Conservation (phyloP, 2,797 vertebrate genomes). For the Etheostoma nigrum region DNA sequence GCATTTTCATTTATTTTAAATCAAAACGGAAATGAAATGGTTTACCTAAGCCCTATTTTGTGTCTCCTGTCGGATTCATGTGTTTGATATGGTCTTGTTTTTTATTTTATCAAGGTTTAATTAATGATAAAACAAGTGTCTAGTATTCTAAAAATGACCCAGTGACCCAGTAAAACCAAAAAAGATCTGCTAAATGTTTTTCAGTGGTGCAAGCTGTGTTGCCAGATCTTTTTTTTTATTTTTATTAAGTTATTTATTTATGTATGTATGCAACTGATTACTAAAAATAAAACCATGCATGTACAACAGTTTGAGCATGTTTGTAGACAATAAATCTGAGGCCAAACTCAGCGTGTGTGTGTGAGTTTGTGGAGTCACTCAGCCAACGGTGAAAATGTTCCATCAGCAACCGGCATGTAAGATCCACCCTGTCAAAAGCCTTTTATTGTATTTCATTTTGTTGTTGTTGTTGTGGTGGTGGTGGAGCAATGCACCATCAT, state of each 20-base stretch:
- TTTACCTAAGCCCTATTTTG: neutral
- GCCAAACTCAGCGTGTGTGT: slow-evolving; percentile 5
- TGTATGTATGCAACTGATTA: neutral
- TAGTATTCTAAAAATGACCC: neutral
- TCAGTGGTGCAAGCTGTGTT: neutral
- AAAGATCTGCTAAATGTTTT: neutral
- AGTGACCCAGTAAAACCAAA: neutral
- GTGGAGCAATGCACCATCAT: slow-evolving; percentile 51
- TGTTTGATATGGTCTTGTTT: neutral
- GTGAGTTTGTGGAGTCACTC: neutral
- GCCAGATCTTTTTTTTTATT: neutral
- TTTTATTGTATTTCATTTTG: slow-evolving; percentile 19
- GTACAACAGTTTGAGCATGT: neutral
- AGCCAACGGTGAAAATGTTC: slow-evolving; percentile 47
- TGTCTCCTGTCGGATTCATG: neutral
- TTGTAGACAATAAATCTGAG: slow-evolving; percentile 11
- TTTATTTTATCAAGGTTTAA: neutral
- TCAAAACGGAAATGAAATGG: neutral
- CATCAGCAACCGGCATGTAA: slow-evolving; percentile 42
- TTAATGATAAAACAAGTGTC: neutral
- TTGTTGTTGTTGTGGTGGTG: slow-evolving; percentile 56
- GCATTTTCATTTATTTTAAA: neutral
- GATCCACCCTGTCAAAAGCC: slow-evolving; percentile 32
- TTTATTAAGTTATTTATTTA: neutral
- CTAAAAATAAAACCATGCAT: neutral